These are phyloP conservation scores for Xenopus laevis DNA, from an alignment of 2,113 vertebrate genomes.

Conservation along the genomic window DNA sequence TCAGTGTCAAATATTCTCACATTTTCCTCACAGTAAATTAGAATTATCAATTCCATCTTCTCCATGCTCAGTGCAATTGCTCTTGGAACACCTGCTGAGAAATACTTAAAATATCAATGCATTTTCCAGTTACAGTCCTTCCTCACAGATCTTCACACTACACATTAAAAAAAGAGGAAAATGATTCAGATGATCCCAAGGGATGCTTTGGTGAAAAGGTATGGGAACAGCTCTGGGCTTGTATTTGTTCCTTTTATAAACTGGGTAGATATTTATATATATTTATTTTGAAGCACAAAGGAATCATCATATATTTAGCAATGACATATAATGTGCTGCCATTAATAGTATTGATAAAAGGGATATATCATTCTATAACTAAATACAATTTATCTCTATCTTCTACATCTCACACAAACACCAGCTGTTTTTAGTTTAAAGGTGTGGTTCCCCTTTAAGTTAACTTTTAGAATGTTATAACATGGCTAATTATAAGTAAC, in stretches of 20 bases:
- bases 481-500: too few relatives aligned
- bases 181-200: slow-evolving; percentile 3
- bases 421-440: too few relatives aligned
- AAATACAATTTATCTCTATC: too few relatives aligned
- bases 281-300: too few relatives aligned
- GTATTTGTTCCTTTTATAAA: background rate
- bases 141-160: slow-evolving; percentile 15
- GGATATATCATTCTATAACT: too few relatives aligned
- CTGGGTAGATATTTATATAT: too few relatives aligned
- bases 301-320: too few relatives aligned
- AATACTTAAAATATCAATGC: slow-evolving; percentile 2
- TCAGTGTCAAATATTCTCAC: slow-evolving; percentile 17
- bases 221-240: slow-evolving; percentile 15
- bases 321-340: too few relatives aligned
- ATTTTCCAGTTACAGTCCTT: slow-evolving; percentile 5
- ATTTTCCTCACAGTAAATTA: slow-evolving; percentile 4
- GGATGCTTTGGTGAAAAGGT: slow-evolving; percentile 30
- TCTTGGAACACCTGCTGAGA: slow-evolving; percentile 35
- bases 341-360: too few relatives aligned
- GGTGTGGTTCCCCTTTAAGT: too few relatives aligned
- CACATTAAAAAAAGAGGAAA: slow-evolving; percentile 16
- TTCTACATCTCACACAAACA: too few relatives aligned
- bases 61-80: slow-evolving; percentile 34
- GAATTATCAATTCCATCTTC: slow-evolving; percentile 33
- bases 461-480: too few relatives aligned